Base-by-base conservation (phyloP, 2,113 vertebrate genomes). In the Sprattus sprattus region DNA sequence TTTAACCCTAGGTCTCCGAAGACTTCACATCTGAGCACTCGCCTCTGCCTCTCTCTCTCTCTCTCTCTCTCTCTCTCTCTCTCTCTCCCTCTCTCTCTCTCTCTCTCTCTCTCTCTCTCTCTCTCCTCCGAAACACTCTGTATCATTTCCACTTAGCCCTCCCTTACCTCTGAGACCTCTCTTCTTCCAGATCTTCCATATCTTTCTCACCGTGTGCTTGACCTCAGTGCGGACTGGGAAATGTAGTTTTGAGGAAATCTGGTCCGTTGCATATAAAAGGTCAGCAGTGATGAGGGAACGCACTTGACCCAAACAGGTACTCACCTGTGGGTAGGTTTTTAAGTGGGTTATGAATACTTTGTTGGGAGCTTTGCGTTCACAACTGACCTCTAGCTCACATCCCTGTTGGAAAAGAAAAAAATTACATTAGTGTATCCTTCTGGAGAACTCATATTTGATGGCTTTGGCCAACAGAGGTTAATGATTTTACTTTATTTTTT, bases 101-200 rank as follows among this genome's bases (percentile, higher is more conserved):
- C 32, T 39, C 32, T 32, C 71, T 39, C 71, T 78, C 11, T 78
- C 32, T 39, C 32, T 39, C 32, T 78, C 28, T 13, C 3, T 39
- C 64, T 15, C 5, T 39, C 28, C 39, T 20, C 15, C 20, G 13
- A 78, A 78, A 39, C 3, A 15, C 18, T 25, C 8, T 15, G 6
- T 78, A 45, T 71, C 67, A 15, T 50, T 85, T 89, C 45, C 49
- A 47, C 52, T 10, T 2, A 75, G 46, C 22, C 57, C 44, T 25
- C 28, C 11, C 45, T n/a, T 45, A 81, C 49, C 44, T 16, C 22
- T 13, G 46, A 71, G 25, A 64, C 80, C 28, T 71, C 25, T 39
- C 11, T 32, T 15, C 71, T 13, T 78, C 45, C 85, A 46, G 0
- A 2, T 52, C 81, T 7, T 13, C 15, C 50, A 22, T 71, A 22